Evolutionary conservation across 2,797 vertebrate species (phyloP).

Genomic region (Onychomys torridus): DNA sequence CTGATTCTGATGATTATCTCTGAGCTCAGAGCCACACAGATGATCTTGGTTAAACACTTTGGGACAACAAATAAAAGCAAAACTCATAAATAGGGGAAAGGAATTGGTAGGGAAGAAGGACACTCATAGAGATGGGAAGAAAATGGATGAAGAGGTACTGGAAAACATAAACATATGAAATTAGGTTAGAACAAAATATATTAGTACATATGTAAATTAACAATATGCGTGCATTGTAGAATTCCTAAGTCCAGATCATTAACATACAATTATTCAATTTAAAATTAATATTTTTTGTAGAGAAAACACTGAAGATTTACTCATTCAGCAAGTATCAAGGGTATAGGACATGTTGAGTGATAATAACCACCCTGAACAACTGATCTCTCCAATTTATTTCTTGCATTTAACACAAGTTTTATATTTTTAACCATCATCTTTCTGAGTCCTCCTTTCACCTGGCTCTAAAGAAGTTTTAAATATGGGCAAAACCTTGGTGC

Average conservation of each 20-base stretch:
- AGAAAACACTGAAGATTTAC: not conserved
- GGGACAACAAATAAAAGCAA: not conserved
- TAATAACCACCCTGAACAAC: not conserved
- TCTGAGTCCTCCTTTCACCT: not conserved
- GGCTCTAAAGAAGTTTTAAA: not conserved
- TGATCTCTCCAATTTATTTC: not conserved
- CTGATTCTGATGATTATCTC: not conserved
- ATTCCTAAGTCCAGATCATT: not conserved
- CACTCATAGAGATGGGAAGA: no score
- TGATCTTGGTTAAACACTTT: not conserved
- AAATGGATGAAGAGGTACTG: not conserved
- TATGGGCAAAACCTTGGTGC: not conserved
- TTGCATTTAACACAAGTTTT: not conserved
- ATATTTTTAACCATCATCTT: not conserved
- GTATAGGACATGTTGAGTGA: not conserved
- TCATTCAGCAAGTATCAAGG: not conserved
- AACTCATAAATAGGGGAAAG: not conserved
- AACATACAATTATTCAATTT: not conserved
- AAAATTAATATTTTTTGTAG: not conserved
- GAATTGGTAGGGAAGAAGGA: no score
- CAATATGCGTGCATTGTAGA: not conserved
- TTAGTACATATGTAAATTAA: not conserved
- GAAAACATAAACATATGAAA: not conserved
- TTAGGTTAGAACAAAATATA: not conserved
- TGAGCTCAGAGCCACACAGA: not conserved